Conservation (phyloP, 2,113 vertebrate genomes). For the Chroicocephalus ridibundus region DNA sequence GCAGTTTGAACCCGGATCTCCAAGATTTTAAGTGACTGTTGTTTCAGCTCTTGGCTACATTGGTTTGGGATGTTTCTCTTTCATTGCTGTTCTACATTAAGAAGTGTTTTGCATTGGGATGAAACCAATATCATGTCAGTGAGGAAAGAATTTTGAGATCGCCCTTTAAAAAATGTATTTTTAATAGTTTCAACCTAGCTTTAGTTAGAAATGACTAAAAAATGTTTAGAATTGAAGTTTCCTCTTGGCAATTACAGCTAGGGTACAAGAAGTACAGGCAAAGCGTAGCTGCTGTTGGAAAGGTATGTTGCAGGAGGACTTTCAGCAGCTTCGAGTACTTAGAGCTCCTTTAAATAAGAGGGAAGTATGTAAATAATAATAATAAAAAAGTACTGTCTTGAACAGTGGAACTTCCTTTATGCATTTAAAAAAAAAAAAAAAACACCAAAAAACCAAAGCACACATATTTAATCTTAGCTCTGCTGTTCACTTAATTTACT, state of each 20-base stretch:
- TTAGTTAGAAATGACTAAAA: neutral
- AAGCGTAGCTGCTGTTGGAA: neutral
- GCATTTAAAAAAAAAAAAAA: neutral
- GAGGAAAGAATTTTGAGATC: neutral
- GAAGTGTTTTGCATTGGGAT: neutral
- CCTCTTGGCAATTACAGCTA: neutral
- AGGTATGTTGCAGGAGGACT: neutral
- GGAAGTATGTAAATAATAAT: neutral
- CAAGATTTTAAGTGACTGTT: neutral
- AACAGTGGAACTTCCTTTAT: neutral
- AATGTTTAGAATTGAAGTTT: neutral
- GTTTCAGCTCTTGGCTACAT: rapidly evolving
- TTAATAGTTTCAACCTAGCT: neutral
- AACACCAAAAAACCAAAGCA: neutral
- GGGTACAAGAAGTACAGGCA: neutral
- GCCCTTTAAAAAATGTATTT: neutral
- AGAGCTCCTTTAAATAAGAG: neutral
- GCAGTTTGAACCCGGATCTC: neutral
- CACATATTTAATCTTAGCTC: neutral
- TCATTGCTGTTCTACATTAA: neutral
- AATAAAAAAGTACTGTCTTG: neutral
- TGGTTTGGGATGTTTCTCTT: neutral
- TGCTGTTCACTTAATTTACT: neutral
- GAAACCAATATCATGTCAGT: neutral
- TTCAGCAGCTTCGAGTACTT: neutral